Percentiles rank a stretch among this genome's conserved stretches.
These are phyloP conservation scores for Neotoma lepida DNA, from an alignment of 2,113 vertebrate species.

Conservation along the genomic window DNA sequence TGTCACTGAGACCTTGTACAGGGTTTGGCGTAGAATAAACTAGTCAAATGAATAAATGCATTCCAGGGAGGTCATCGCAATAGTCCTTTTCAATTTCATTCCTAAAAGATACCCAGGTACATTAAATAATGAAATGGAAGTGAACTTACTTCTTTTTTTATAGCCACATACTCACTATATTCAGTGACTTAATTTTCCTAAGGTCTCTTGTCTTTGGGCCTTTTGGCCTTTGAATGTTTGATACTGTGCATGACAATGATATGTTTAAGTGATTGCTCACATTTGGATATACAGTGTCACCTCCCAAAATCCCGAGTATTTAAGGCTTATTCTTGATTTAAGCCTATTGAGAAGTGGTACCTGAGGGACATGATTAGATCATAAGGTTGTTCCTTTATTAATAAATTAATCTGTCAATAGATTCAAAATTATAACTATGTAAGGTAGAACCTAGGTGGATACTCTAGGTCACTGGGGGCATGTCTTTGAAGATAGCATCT, in stretches of 20 bases:
- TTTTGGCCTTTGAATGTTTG: neutral
- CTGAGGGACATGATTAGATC: neutral
- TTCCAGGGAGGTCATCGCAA: neutral
- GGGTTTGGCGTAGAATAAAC: neutral
- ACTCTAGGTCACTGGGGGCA: neutral
- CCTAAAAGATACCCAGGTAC: neutral
- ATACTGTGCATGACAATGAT: neutral
- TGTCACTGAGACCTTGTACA: neutral
- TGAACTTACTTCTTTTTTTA: conserved; percentile 19
- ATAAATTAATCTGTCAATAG: neutral
- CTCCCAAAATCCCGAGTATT: neutral
- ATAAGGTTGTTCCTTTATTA: neutral
- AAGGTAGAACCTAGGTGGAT: neutral
- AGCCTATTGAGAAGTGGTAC: neutral
- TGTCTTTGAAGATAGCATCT: neutral
- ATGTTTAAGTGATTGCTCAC: neutral
- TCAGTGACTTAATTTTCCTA: neutral
- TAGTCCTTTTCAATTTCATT: neutral
- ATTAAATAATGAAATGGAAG: conserved; percentile 5
- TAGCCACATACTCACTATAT: neutral
- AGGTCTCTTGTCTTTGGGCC: neutral
- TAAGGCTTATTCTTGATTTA: neutral
- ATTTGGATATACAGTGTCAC: neutral
- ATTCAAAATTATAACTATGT: neutral
- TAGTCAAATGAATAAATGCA: neutral